phyloP scores from a whole-genome alignment of 1,140 invertebrate species.

The Pogonognathellus flavescens region DNA sequence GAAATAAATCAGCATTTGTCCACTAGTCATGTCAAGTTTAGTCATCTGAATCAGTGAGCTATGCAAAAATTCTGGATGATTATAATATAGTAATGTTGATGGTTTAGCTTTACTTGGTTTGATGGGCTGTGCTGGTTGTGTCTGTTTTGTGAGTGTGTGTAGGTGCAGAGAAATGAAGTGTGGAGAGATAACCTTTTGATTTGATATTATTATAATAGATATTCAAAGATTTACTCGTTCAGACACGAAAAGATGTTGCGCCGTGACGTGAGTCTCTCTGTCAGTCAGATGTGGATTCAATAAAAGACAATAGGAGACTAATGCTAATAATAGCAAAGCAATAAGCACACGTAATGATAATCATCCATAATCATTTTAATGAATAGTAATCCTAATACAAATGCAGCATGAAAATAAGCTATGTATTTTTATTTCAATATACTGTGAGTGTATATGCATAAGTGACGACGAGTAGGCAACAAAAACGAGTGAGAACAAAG shows the following conservation, averaged over 20 bases:
- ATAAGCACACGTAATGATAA: slow-evolving; percentile 25
- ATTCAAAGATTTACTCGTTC: no score
- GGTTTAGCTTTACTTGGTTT: neutral
- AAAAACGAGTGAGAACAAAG: no score
- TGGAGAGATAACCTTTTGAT: no score
- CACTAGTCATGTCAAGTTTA: slow-evolving; percentile 34
- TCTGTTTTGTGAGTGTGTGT: no score
- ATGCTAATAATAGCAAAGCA: slow-evolving; percentile 42
- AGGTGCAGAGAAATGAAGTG: no score
- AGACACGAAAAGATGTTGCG: neutral
- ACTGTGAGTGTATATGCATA: no score
- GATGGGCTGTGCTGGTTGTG: neutral
- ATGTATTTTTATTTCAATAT: no score
- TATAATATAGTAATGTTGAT: neutral
- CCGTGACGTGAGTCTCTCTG: neutral
- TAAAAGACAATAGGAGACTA: slow-evolving; percentile 43
- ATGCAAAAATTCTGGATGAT: slow-evolving; percentile 39
- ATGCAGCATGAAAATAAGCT: no score
- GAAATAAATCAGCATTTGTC: slow-evolving; percentile 59
- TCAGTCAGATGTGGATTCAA: neutral
- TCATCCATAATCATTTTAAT: slow-evolving; percentile 8
- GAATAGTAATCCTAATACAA: neutral
- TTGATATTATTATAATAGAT: no score
- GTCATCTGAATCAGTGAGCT: slow-evolving; percentile 35
- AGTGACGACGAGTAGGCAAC: no score